Evolutionary conservation across 1,140 invertebrate species (phyloP).

Genomic region (Cephus cinctus): DNA sequence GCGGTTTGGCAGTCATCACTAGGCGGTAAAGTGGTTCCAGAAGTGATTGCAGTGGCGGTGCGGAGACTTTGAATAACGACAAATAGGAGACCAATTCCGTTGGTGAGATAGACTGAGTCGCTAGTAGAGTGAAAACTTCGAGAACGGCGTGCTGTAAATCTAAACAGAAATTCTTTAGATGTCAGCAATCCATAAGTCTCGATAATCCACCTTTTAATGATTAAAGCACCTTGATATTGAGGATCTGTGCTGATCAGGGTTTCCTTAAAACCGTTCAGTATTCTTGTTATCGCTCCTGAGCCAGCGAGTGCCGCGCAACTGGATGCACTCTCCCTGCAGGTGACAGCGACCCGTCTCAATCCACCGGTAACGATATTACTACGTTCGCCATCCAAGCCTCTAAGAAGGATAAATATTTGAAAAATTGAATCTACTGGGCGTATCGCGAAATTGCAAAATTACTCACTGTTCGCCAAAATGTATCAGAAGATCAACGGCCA

Average conservation of each 20-base stretch:
- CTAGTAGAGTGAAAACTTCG: slow-evolving; percentile 60
- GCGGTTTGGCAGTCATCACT: slow-evolving; percentile 48
- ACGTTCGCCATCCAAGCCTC: slow-evolving; percentile 43
- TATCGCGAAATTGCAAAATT: not conserved
- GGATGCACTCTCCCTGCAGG: slow-evolving; percentile 52
- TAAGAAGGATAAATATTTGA: slow-evolving; percentile 21
- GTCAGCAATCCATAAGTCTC: not conserved
- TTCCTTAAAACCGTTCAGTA: slow-evolving; percentile 49
- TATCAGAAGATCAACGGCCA: slow-evolving; percentile 62
- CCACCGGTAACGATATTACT: slow-evolving; percentile 38
- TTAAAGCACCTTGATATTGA: slow-evolving; percentile 37
- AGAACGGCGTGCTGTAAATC: slow-evolving; percentile 62
- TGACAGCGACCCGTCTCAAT: slow-evolving; percentile 42
- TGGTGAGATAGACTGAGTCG: slow-evolving; percentile 58
- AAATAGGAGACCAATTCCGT: slow-evolving; percentile 59
- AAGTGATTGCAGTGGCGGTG: slow-evolving; percentile 56
- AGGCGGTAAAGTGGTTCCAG: slow-evolving; percentile 57
- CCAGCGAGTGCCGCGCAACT: slow-evolving; percentile 51
- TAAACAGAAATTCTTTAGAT: slow-evolving; percentile 33
- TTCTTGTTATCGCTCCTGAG: slow-evolving; percentile 43
- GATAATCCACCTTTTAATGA: not conserved
- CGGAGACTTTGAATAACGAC: slow-evolving; percentile 57
- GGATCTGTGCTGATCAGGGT: slow-evolving; percentile 37
- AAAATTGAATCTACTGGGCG: no score
- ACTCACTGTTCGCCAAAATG: slow-evolving; percentile 60